Base-by-base conservation (phyloP, 64 coral and sea anemone genomes). In the Montipora sp. region DNA sequence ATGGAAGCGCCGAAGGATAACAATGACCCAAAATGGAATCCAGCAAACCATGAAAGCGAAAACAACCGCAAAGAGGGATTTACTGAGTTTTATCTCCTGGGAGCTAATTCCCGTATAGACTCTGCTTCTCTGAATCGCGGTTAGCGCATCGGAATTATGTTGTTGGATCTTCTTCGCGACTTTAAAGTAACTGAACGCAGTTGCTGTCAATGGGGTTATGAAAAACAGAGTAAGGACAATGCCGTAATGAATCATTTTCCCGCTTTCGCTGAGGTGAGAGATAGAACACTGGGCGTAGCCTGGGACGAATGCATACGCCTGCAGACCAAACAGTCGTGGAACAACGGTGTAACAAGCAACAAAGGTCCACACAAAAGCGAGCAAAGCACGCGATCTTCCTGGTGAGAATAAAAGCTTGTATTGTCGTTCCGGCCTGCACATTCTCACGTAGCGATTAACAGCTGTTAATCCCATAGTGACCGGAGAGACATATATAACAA, bases 381-480 rank as follows among this genome's bases (percentile, higher is more conserved):
- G 82, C 15, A 85, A 48, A 18, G 82, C 65, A 44, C 63, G 61
- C 18, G 82, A 85, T 48, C 65, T 85, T 45, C 16, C 3, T 1
- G 46, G 46, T 73, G 82, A 85, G 71, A 85, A 85, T 18, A 71
- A 51, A 70, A 20, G 48, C 46, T 23, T 85, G 5, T 85, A 85
- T 11, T 85, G 82, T 49, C 66, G 36, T 45, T 85, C 82, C 49
- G 82, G 50, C 18, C 71, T 85, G 82, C 82, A 85, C 18, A 85
- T 85, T 72, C 82, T 70, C 16, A 72, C 82, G 50, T 71, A 85
- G 4, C 82, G 66, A 63, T 85, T 85, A 5, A 72, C 82, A 22
- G 82, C 82, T 18, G 82, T 85, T n/a, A 85, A 68, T 1, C 82
- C 82, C 82, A 85, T 85, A 13, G 82, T 85, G 11, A 85, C 82